These are phyloP conservation scores for Drosophila equinoxialis DNA, from an alignment of 1,140 invertebrate genomes.

Conservation along the genomic window DNA sequence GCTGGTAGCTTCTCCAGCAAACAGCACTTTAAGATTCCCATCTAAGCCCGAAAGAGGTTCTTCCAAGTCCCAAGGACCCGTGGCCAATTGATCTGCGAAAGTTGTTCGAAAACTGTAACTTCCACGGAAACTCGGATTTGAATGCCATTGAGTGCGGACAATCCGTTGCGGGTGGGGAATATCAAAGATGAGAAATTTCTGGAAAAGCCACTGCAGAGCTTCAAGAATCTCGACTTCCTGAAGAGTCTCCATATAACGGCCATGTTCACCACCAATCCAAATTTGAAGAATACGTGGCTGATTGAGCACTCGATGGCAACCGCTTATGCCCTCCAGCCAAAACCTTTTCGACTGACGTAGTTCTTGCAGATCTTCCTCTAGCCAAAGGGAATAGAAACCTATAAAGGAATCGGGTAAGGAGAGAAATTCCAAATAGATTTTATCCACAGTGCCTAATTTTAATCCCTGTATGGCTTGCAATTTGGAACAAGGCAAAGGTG, in stretches of 20 bases:
- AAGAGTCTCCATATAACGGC: conserved; percentile 83
- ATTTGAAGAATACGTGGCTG: conserved; percentile 86
- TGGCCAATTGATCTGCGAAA: conserved; percentile 84
- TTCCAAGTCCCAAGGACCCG: conserved; percentile 70
- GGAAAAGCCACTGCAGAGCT: conserved; percentile 81
- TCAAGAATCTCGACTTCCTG: conserved; percentile 82
- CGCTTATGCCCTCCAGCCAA: conserved; percentile 87
- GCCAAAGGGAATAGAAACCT: conserved; percentile 85
- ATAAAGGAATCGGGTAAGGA: conserved; percentile 86
- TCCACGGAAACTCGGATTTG: conserved; percentile 87
- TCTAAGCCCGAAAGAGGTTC: conserved; percentile 39
- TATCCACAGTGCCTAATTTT: conserved; percentile 88
- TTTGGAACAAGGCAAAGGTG: conserved; percentile 86
- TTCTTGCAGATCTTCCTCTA: conserved; percentile 84
- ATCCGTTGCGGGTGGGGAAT: conserved; percentile 48
- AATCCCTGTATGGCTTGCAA: conserved; percentile 86
- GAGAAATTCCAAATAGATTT: conserved; percentile 89
- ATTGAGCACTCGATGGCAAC: conserved; percentile 86
- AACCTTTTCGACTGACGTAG: conserved; percentile 83
- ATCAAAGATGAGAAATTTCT: conserved; percentile 34
- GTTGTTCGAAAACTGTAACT: conserved; percentile 87
- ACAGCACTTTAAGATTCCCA: conserved; percentile 83
- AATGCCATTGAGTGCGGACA: conserved; percentile 84
- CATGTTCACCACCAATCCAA: conserved; percentile 84
- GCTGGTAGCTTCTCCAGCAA: conserved; percentile 89